Evolutionary conservation across 2,888 invertebrate genomes (phyloP).

Genomic region (Hanleya hanleyi): DNA sequence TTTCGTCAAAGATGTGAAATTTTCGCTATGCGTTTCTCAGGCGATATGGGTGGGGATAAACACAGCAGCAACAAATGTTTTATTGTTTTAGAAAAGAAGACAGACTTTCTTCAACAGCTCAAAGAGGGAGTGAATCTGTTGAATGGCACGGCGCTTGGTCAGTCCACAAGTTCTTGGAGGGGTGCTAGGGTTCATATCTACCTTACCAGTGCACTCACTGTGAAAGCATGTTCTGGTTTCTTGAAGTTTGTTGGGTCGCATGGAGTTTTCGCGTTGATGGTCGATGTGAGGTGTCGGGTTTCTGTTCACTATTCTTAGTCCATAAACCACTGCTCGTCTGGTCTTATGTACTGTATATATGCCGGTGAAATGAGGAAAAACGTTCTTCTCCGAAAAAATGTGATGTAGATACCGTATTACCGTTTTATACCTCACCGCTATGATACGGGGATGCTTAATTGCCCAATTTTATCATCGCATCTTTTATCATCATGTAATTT

Average conservation of each 20-base stretch:
- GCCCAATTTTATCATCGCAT: no score
- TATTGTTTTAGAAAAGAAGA: not conserved
- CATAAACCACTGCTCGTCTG: no score
- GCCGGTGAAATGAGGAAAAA: no score
- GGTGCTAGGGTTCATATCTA: not conserved
- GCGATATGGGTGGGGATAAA: not conserved
- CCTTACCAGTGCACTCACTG: not conserved
- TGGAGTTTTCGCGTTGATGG: not conserved
- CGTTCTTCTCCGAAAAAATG: no score
- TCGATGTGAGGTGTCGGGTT: not conserved
- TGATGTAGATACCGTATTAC: no score
- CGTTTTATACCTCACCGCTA: no score
- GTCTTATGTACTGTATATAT: no score
- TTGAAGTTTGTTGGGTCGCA: not conserved
- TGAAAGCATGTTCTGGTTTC: no score
- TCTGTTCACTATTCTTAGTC: constrained; percentile 8
- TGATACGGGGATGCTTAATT: no score
- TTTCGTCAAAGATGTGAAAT: not conserved
- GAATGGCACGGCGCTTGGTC: not conserved
- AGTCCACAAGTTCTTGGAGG: not conserved
- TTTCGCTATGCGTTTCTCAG: not conserved
- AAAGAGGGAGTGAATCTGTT: not conserved
- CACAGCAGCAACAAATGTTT: not conserved
- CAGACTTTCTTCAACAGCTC: not conserved
- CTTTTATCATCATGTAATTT: no score